These are phyloP conservation scores for Eufriesea mexicana DNA, from an alignment of 1,140 invertebrate genomes.

Conservation along the genomic window DNA sequence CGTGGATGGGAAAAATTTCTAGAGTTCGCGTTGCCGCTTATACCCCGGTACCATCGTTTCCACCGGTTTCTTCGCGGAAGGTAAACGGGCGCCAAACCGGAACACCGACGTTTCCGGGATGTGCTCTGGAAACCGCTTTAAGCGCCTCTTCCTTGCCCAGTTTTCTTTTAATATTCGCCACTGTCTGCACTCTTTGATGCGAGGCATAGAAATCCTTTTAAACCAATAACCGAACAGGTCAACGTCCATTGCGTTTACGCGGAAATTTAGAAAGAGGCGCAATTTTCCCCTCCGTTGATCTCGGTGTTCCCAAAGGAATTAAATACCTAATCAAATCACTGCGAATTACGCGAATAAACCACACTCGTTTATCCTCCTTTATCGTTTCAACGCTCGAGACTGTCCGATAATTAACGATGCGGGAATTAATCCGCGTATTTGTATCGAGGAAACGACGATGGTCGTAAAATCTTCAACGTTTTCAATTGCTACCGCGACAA, in stretches of 20 bases:
- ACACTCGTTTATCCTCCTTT: no score
- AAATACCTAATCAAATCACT: no score
- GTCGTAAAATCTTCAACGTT: no score
- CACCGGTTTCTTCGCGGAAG: conserved; percentile 53
- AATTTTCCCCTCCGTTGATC: no score
- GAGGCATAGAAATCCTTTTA: neutral
- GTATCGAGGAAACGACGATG: no score
- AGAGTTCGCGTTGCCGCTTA: conserved; percentile 27
- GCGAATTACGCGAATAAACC: no score
- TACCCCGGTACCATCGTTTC: conserved; percentile 45
- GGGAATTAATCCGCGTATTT: no score
- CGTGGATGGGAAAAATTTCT: neutral
- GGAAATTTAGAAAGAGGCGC: neutral
- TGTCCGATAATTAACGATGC: no score
- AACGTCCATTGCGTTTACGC: neutral
- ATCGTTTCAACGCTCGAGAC: no score
- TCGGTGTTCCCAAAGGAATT: no score
- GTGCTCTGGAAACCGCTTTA: conserved; percentile 31
- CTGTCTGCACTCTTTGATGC: neutral
- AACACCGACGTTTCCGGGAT: conserved; percentile 23
- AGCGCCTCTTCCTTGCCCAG: neutral
- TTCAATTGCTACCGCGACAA: no score
- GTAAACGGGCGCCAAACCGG: conserved; percentile 55
- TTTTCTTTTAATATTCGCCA: conserved; percentile 22
- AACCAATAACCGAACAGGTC: no score